phyloP scores from a whole-genome alignment of 2,888 invertebrate species.

The Lysandra bellargus region DNA sequence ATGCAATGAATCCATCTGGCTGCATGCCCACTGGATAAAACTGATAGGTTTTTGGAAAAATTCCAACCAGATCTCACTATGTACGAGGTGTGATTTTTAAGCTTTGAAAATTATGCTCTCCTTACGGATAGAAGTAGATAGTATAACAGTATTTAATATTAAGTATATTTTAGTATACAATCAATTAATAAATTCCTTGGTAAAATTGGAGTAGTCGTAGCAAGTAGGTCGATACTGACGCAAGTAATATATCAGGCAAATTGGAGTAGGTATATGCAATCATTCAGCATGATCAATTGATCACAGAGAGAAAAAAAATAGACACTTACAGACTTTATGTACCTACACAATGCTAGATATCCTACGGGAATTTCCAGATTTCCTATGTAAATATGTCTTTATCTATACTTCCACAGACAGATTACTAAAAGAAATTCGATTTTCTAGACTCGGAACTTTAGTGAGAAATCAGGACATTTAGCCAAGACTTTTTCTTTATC shows the following conservation, averaged over 20 bases:
- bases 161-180: not conserved
- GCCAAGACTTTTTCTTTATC: too few species aligned
- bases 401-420: too few species aligned
- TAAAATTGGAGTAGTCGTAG: not conserved
- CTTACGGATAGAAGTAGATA: not conserved
- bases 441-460: not conserved
- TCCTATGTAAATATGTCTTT: too few species aligned
- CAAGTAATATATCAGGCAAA: not conserved
- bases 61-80: slow-evolving; percentile 34
- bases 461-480: not conserved
- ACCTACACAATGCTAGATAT: too few species aligned
- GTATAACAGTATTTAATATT: not conserved
- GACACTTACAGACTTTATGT: too few species aligned
- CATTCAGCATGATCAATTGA: not conserved
- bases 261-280: not conserved
- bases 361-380: too few species aligned
- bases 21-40: slow-evolving; percentile 35
- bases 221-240: not conserved
- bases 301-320: not conserved
- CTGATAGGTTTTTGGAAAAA: slow-evolving; percentile 34
- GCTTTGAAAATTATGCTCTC: slow-evolving; percentile 11
- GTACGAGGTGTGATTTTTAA: slow-evolving; percentile 25
- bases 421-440: too few species aligned
- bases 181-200: not conserved
- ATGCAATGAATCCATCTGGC: slow-evolving; percentile 34